Conservation (phyloP, 2,888 invertebrate species). For the Ectemnius cavifrons region DNA sequence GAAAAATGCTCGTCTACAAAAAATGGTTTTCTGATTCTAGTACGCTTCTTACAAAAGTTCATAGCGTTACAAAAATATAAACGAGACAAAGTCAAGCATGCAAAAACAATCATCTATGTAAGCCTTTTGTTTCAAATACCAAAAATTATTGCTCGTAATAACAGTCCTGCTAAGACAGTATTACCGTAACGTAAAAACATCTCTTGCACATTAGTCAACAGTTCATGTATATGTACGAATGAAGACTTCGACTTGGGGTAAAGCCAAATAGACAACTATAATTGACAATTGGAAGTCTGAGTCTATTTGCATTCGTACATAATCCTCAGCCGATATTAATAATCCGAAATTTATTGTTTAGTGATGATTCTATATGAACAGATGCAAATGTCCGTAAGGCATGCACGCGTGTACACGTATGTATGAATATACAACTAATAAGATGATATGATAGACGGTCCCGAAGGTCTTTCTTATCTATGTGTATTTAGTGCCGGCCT, state of each 20-base stretch:
- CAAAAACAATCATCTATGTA: conserved; percentile 50
- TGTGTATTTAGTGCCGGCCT: conserved; percentile 22
- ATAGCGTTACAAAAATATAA: conserved; percentile 49
- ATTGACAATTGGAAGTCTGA: no score
- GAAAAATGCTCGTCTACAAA: conserved; percentile 47
- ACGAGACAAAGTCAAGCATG: conserved; percentile 51
- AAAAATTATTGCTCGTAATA: conserved; percentile 20
- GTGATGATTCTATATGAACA: conserved; percentile 4
- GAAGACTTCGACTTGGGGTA: no score
- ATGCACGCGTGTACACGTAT: conserved; percentile 41
- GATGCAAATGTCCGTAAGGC: conserved; percentile 27
- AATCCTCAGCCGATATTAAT: no score
- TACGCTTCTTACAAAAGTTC: conserved; percentile 48
- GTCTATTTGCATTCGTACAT: no score
- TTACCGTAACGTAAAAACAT: neutral
- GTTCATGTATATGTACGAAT: no score
- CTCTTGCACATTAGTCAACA: no score
- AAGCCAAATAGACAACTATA: no score
- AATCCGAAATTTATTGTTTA: no score
- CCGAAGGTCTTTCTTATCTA: conserved; percentile 3
- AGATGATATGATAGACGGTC: no score
- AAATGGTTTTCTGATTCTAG: conserved; percentile 53
- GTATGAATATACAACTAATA: conserved; percentile 16
- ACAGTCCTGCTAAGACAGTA: conserved; percentile 11
- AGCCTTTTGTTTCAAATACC: conserved; percentile 35